Base-by-base conservation (phyloP, 2,113 vertebrate genomes). In the Pygathrix nemaeus region DNA sequence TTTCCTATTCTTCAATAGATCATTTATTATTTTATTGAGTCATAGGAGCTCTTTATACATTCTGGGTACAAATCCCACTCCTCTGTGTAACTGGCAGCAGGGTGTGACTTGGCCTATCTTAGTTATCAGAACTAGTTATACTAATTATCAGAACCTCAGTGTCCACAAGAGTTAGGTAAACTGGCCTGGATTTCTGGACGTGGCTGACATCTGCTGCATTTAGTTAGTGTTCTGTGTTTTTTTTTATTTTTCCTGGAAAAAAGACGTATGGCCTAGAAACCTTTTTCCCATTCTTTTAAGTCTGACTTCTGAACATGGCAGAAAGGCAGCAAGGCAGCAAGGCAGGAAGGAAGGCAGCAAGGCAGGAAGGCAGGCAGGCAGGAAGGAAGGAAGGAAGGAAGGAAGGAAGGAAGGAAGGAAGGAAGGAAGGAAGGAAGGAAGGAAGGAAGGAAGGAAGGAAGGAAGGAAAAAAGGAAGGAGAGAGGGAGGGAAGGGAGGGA, bases 211-310 rank as follows among this genome's bases (percentile, higher is more conserved):
- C 3, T 35, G 30, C 12, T 57, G 14, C 20, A 35, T 66, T 52
- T 45, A 25, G 45, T 40, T 64, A 59, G 66, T 7, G 8, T 11
- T 30, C 45, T 86, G 17, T 59, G 57, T 38, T 85, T 73, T 68
- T 8, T 30, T 64, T 0, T 6, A 17, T 52, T 64, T 64, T 82
- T 86, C 57, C 61, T 45, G 25, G 50, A 3, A 16, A 27, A 61
- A 72, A 55, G n/a, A 68, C 8, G 4, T 70, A 13, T 6, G 16
- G 2, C 45, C 57, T 78, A 48, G 68, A 97, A 88, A 90, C 9
- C 35, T 96, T 79, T 73, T 68, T 48, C 55, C n/a, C 14, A 72
- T 87, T 72, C 88, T 79, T 88, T 96, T 66, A 92, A 64, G 59
- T 89, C 50, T 59, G 35, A 82, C 38, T 93, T 95, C 70, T 82